Evolutionary conservation across 2,113 vertebrate species (phyloP).

Genomic region (Sylvilagus bachmani): DNA sequence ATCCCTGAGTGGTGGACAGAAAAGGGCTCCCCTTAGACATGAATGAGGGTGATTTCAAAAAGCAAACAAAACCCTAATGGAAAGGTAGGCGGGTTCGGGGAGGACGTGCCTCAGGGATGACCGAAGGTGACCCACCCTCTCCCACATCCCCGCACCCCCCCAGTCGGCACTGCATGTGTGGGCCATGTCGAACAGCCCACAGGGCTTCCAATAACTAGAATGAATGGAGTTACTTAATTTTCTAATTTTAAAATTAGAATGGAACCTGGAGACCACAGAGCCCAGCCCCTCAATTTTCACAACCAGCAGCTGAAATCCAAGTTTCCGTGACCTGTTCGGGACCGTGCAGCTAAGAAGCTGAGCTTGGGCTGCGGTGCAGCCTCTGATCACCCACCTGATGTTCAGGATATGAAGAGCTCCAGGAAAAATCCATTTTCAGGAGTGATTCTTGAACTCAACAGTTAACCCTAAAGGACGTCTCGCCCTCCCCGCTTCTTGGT

Average conservation of each 20-base stretch:
- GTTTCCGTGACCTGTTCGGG: neutral
- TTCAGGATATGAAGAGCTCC: slow-evolving; percentile 6
- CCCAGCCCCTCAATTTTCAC: slow-evolving; percentile 33
- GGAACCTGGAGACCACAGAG: neutral
- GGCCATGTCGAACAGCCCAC: neutral
- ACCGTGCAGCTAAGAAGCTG: neutral
- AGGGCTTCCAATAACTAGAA: slow-evolving; percentile 15
- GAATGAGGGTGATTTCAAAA: slow-evolving; percentile 7
- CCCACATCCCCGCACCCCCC: neutral
- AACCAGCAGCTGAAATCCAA: neutral
- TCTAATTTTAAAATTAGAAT: slow-evolving; percentile 53
- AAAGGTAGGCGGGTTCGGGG: neutral
- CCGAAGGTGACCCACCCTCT: neutral
- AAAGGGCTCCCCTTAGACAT: neutral
- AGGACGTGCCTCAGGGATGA: neutral
- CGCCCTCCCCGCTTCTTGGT: neutral
- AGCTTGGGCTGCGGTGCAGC: neutral
- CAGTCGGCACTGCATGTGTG: neutral
- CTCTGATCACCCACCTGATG: neutral
- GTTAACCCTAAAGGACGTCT: neutral
- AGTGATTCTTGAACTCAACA: slow-evolving; percentile 1
- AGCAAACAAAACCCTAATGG: slow-evolving; percentile 20
- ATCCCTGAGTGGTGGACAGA: neutral
- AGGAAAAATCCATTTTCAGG: slow-evolving; percentile 40
- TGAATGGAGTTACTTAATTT: neutral